Base-by-base conservation (phyloP, 2,888 invertebrate genomes). In the Chymomyza caudatula region DNA sequence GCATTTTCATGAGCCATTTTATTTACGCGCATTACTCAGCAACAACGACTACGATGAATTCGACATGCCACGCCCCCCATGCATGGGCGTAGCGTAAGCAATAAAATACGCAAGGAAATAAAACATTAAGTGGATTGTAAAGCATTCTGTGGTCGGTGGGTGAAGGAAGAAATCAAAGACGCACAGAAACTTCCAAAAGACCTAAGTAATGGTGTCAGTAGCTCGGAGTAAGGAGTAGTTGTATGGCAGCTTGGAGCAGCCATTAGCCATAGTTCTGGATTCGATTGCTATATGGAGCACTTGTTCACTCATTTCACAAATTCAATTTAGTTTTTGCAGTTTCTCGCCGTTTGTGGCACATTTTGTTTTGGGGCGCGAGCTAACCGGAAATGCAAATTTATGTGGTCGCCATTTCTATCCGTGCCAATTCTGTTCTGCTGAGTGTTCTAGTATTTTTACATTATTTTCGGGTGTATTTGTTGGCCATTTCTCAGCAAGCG, bases 1-100 rank as follows among this genome's bases (percentile, higher is more conserved):
- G 19, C 43, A 55, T 57, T 63, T 67, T 71, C 60, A 63, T 71
- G 58, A 44, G 56, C 17, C 63, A 59, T 71, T 71, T 71, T 62
- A 59, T 67, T 71, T 71, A 59, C 57, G 72, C 61, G 47, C 53
- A 61, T 67, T 59, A 61, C 47, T 59, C 55, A 42, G 49, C 53
- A 37, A 44, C 43, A 43, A 43, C 3, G 13, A 47, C 42, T 49
- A 47, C 22, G 42, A 43, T 23, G 51, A 8, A 37, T 37, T 37
- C 49, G 60, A 65, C 60, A 66, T 59, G 47, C 65, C 70, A 69
- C 62, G 63, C 67, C 67, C 67, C n/a, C 52, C 47, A 53, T 51
- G 55, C 61, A 25, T 25, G 64, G 60, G 53, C 56, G 61, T 60
- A 67, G 52, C 64, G 64, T 59, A 54, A 72, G 72, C 58, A 56